Evolutionary conservation across 1,140 invertebrate genomes (phyloP).

Genomic region (Drosophila sp.): DNA sequence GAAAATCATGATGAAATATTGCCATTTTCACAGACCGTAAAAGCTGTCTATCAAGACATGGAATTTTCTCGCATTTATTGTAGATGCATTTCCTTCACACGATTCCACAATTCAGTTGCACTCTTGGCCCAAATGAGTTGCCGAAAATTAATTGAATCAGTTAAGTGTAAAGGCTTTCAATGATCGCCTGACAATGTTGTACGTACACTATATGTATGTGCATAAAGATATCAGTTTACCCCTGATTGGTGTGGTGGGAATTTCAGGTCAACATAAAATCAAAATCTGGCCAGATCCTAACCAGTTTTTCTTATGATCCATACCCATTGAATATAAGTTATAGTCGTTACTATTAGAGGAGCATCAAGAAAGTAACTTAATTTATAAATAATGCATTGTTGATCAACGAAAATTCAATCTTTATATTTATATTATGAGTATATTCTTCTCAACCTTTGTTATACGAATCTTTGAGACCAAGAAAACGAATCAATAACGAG

Average conservation of each 20-base stretch:
- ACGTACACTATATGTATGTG: conserved; percentile 14
- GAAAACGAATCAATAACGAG: no score
- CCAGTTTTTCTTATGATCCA: conserved; percentile 36
- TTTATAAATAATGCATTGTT: background rate
- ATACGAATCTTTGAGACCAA: no score
- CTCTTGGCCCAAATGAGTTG: conserved; percentile 21
- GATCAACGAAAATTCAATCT: no score
- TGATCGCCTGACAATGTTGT: conserved; percentile 41
- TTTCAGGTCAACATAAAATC: conserved; percentile 59
- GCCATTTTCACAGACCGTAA: conserved; percentile 23
- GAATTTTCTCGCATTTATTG: background rate
- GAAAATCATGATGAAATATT: conserved; percentile 55
- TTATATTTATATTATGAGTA: no score
- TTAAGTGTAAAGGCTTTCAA: conserved; percentile 75
- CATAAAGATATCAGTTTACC: conserved; percentile 63
- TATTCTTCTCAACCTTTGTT: no score
- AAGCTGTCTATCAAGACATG: conserved; percentile 14
- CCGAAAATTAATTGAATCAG: conserved; percentile 54
- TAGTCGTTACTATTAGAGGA: background rate
- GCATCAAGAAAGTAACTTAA: background rate
- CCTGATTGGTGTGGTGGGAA: conserved; percentile 69
- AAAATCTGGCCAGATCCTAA: conserved; percentile 48
- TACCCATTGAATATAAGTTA: background rate
- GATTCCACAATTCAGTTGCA: conserved; percentile 5
- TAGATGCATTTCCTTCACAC: conserved; percentile 36